phyloP scores from a whole-genome alignment of 1,140 invertebrate genomes.

The Eumaeus atala region DNA sequence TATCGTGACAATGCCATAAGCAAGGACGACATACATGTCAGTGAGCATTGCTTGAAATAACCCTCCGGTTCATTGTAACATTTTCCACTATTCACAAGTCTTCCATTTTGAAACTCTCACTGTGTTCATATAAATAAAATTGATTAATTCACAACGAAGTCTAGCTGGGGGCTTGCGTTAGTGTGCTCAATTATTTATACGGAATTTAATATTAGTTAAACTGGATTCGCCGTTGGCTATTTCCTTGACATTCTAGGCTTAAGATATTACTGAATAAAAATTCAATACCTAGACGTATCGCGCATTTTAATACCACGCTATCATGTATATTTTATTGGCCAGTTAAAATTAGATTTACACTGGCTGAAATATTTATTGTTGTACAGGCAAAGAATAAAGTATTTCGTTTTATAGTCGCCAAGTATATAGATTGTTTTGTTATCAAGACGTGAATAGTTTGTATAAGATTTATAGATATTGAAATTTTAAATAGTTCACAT shows the following conservation, averaged over 20 bases:
- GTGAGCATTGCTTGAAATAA: too few relatives aligned
- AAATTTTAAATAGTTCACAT: too few relatives aligned
- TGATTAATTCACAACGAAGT: conserved; percentile 6
- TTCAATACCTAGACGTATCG: conserved; percentile 8
- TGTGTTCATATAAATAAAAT: conserved; percentile 9
- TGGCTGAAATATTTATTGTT: background rate
- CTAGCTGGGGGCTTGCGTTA: conserved; percentile 6
- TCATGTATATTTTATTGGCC: conserved; percentile 5
- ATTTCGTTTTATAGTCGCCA: too few relatives aligned
- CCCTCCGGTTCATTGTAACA: too few relatives aligned
- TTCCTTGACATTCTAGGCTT: conserved; percentile 9
- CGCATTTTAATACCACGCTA: conserved; percentile 5
- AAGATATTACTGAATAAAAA: conserved; percentile 7
- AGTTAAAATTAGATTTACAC: conserved; percentile 6
- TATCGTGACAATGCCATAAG: too few relatives aligned
- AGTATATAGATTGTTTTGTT: too few relatives aligned
- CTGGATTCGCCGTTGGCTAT: background rate
- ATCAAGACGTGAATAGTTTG: too few relatives aligned
- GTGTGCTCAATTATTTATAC: conserved; percentile 11
- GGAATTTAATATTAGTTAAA: conserved; percentile 9
- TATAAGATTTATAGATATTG: too few relatives aligned
- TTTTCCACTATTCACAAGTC: background rate
- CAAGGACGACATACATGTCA: too few relatives aligned
- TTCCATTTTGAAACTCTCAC: background rate
- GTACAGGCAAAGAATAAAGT: background rate